These are phyloP conservation scores for Alfaro cultratus DNA, from an alignment of 2,797 vertebrate species.

Conservation along the genomic window DNA sequence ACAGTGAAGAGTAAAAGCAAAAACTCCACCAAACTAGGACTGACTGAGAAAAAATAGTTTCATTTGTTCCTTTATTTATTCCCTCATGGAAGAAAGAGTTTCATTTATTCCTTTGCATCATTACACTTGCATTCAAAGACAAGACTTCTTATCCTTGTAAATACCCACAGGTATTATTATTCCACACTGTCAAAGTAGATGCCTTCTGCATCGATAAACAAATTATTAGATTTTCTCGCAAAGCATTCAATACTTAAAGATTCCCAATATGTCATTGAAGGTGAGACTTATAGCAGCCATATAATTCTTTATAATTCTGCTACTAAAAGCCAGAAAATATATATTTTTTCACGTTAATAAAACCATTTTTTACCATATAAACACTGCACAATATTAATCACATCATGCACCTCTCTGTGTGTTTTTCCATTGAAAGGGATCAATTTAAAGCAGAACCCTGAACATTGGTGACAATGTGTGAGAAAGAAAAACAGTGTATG, in stretches of 20 bases:
- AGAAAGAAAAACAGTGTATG: constrained; percentile 10
- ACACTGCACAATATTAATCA: constrained; percentile 74
- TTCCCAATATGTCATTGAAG: constrained; percentile 64
- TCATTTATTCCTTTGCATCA: neutral
- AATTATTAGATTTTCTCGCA: constrained; percentile 56
- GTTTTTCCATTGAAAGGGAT: constrained; percentile 60
- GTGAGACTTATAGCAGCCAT: constrained; percentile 67
- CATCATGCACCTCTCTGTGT: constrained; percentile 52
- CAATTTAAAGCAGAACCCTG: constrained; percentile 68
- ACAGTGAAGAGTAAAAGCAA: neutral
- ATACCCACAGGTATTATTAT: constrained; percentile 16
- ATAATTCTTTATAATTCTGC: constrained; percentile 67
- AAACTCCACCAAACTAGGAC: neutral
- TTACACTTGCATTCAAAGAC: constrained; percentile 18
- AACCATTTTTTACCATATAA: constrained; percentile 69
- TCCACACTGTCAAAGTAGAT: constrained; percentile 23
- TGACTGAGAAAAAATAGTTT: neutral
- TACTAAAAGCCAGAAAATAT: constrained; percentile 60
- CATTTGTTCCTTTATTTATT: neutral
- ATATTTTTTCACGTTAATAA: constrained; percentile 51
- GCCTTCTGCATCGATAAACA: constrained; percentile 58
- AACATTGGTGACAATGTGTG: constrained; percentile 46
- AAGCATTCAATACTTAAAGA: constrained; percentile 48
- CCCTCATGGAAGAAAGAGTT: neutral
- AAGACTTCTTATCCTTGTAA: neutral